Percentiles rank a stretch among this genome's conserved stretches.
phyloP scores from a whole-genome alignment of 2,888 invertebrate genomes.

The Linnaemya vulpina region DNA sequence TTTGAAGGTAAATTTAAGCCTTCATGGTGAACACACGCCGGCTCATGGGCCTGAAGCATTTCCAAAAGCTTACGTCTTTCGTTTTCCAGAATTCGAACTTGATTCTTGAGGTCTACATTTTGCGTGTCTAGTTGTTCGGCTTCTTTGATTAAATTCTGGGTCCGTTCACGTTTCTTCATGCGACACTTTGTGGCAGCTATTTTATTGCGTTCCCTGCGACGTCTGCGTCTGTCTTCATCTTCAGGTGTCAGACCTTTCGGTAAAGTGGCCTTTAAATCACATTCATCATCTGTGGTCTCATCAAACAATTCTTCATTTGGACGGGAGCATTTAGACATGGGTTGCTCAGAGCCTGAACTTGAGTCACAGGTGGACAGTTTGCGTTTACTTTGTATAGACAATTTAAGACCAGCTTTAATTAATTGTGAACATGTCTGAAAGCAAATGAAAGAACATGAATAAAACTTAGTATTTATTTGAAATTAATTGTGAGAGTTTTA shows the following conservation, averaged over 20 bases:
- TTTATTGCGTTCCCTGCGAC: conserved; percentile 95
- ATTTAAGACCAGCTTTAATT: conserved; percentile 94
- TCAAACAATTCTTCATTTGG: conserved; percentile 80
- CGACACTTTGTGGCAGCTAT: conserved; percentile 97
- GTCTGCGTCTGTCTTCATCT: conserved; percentile 93
- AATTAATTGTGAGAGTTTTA: conserved; percentile 12
- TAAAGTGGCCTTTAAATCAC: conserved; percentile 81
- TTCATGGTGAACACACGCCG: conserved; percentile 86
- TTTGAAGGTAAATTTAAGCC: conserved; percentile 81
- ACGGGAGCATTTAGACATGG: conserved; percentile 83
- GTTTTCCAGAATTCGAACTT: conserved; percentile 91
- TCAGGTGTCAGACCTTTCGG: conserved; percentile 89
- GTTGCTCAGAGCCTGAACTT: conserved; percentile 83
- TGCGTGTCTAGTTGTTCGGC: conserved; percentile 93
- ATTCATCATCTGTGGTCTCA: conserved; percentile 84
- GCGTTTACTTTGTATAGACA: conserved; percentile 94
- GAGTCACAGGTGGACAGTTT: conserved; percentile 88
- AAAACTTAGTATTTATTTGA: conserved; percentile 14
- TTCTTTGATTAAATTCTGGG: conserved; percentile 92
- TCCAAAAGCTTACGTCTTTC: conserved; percentile 91
- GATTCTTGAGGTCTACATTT: conserved; percentile 92
- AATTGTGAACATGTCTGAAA: conserved; percentile 92
- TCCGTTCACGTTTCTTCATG: conserved; percentile 95
- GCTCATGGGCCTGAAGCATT: conserved; percentile 90
- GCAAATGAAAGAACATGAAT: conserved; percentile 16